Evolutionary conservation across 2,888 invertebrate species (phyloP), one percentile per base, ranked within the genome.

Genomic region (Phrixothrix hirtus): DNA sequence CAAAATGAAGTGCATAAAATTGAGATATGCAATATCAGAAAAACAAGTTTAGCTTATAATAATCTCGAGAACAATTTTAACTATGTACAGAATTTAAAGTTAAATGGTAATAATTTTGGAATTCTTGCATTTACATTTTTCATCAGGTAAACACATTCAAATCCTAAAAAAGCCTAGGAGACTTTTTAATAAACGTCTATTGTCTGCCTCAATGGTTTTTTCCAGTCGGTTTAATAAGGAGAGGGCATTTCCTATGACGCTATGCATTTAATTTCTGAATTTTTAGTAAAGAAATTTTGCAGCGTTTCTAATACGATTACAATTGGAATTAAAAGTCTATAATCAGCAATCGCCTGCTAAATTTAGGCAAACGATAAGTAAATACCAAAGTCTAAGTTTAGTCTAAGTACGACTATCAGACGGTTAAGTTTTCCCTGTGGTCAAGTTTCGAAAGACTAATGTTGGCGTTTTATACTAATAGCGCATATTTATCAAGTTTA

Each of bases 291-390:
- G n/a, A n/a, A n/a, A n/a, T n/a, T n/a, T n/a, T n/a, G n/a, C n/a
- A n/a, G n/a, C n/a, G n/a, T n/a, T n/a, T n/a, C n/a, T n/a, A n/a
- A n/a, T n/a, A n/a, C n/a, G n/a, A n/a, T n/a, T n/a, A n/a, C n/a
- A n/a, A n/a, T n/a, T n/a, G n/a, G n/a, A n/a, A n/a, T n/a, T n/a
- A n/a, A n/a, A n/a, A n/a, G n/a, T n/a, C n/a, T n/a, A n/a, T n/a
- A n/a, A n/a, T n/a, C n/a, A n/a, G n/a, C n/a, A 4, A 21, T 17
- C 11, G 12, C 25, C 2, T 36, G 16, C 36, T 17, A 14, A n/a
- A n/a, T 14, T 26, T 37, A 36, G 44, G 39, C 45, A 45, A 51
- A 45, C n/a, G n/a, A n/a, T n/a, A n/a, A n/a, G n/a, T n/a, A n/a
- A n/a, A n/a, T n/a, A n/a, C n/a, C n/a, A n/a, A n/a, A n/a, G n/a